phyloP scores from a whole-genome alignment of 2,113 vertebrate species.

The Takifugu flavidus region DNA sequence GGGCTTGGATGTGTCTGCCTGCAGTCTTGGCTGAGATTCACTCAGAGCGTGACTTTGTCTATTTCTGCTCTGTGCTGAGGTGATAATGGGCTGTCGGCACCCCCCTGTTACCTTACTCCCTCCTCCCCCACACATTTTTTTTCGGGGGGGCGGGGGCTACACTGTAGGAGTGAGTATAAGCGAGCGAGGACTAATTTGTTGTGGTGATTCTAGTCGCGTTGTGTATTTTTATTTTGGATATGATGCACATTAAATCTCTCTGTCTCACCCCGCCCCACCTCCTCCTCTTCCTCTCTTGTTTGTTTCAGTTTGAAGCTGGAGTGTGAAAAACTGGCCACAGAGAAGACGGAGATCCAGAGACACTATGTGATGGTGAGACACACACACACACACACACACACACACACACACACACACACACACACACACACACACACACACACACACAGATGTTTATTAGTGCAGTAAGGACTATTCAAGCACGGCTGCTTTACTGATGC shows the following conservation, averaged over 20 bases:
- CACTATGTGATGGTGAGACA: constrained; percentile 93
- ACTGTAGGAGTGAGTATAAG: not conserved
- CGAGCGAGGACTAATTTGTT: constrained; percentile 39
- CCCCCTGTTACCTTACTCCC: constrained; percentile 40
- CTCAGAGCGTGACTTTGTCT: constrained; percentile 61
- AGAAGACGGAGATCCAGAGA: constrained; percentile 93
- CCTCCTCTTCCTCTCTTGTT: not conserved
- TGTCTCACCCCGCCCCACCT: not conserved
- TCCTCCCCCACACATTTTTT: constrained; percentile 19
- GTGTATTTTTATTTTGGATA: constrained; percentile 43
- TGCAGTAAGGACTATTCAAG: too few species aligned
- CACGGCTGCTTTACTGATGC: too few species aligned
- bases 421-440: constrained; percentile 15
- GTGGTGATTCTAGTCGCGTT: constrained; percentile 48
- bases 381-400: constrained; percentile 8
- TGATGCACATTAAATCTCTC: constrained; percentile 30
- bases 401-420: constrained; percentile 15
- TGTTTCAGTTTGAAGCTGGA: constrained; percentile 86
- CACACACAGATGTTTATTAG: constrained; percentile 3
- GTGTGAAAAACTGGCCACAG: constrained; percentile 91
- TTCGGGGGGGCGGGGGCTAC: constrained; percentile 1
- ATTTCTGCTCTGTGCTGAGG: constrained; percentile 68
- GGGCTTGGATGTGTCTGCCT: constrained; percentile 54
- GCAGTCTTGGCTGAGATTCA: constrained; percentile 63
- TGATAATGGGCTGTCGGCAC: constrained; percentile 72